Evolutionary conservation across 2,888 invertebrate genomes (phyloP).

Genomic region (Spicauda simplicius): DNA sequence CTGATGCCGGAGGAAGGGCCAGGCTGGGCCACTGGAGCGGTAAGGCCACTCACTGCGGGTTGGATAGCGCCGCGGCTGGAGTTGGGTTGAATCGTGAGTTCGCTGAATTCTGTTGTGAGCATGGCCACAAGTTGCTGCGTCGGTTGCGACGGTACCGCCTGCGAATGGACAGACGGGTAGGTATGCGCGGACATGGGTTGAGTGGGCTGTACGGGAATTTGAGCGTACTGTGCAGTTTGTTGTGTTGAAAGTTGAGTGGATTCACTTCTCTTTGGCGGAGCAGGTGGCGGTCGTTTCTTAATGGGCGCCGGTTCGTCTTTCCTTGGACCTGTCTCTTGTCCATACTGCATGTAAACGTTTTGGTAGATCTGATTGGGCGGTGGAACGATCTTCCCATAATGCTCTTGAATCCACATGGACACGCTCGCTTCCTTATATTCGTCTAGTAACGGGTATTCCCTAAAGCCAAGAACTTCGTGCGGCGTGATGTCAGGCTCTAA

Average conservation of each 20-base stretch:
- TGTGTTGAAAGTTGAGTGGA: conserved; percentile 90
- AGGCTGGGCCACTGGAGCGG: conserved; percentile 4
- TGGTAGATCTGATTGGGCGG: conserved; percentile 89
- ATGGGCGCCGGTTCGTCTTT: conserved; percentile 71
- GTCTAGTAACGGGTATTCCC: conserved; percentile 90
- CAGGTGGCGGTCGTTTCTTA: conserved; percentile 93
- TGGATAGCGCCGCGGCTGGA: not conserved
- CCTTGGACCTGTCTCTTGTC: conserved; percentile 56
- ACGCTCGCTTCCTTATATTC: conserved; percentile 93
- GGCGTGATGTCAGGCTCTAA: conserved; percentile 94
- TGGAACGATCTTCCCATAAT: conserved; percentile 86
- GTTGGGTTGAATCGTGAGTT: not conserved
- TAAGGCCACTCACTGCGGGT: not conserved
- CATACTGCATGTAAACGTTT: conserved; percentile 82
- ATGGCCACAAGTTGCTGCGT: conserved; percentile 15
- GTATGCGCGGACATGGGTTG: not conserved
- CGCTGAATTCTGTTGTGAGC: conserved; percentile 10
- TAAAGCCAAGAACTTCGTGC: conserved; percentile 95
- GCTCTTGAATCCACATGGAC: conserved; percentile 95
- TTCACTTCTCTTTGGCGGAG: conserved; percentile 95
- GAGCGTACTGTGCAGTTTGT: conserved; percentile 44
- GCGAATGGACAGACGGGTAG: not conserved
- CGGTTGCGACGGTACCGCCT: not conserved
- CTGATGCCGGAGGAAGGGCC: conserved; percentile 5
- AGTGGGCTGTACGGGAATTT: not conserved